A percentile compares a stretch with the other conserved stretches of the same genome.
These are phyloP conservation scores for Atrichornis clamosus DNA, from an alignment of 2,113 vertebrate genomes.

Conservation along the genomic window DNA sequence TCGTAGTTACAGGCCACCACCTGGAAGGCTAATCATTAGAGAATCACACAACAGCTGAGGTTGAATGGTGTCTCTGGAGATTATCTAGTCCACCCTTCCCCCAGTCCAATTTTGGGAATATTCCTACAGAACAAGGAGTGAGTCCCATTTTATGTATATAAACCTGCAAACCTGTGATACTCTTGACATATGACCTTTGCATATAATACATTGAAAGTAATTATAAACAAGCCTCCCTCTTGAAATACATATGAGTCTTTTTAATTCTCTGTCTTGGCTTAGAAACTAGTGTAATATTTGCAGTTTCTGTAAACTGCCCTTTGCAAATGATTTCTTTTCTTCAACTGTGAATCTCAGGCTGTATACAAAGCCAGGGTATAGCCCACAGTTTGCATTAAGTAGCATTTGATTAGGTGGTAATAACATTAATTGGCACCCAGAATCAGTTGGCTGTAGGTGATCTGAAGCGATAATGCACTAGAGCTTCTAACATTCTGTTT, in stretches of 20 bases:
- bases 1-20: neutral
- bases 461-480: slow-evolving; percentile 40
- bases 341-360: neutral
- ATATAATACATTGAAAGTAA: neutral
- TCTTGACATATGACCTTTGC: neutral
- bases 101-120: neutral
- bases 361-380: neutral
- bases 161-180: neutral
- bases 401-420: slow-evolving; percentile 60
- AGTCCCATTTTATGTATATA: neutral
- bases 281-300: neutral
- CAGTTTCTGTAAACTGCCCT: neutral
- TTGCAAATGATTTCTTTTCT: neutral
- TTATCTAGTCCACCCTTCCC: neutral
- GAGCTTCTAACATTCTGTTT: slow-evolving; percentile 16
- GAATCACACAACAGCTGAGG: neutral
- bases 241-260: neutral
- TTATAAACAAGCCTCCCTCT: neutral
- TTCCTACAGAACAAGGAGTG: neutral
- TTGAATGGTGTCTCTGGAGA: neutral
- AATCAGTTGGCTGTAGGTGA: slow-evolving; percentile 33
- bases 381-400: slow-evolving; percentile 26
- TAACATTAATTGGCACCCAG: slow-evolving; percentile 61
- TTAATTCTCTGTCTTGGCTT: neutral
- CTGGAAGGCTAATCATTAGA: neutral